Evolutionary conservation across 2,888 invertebrate genomes (phyloP).

Genomic region (Epicampocera succincta): DNA sequence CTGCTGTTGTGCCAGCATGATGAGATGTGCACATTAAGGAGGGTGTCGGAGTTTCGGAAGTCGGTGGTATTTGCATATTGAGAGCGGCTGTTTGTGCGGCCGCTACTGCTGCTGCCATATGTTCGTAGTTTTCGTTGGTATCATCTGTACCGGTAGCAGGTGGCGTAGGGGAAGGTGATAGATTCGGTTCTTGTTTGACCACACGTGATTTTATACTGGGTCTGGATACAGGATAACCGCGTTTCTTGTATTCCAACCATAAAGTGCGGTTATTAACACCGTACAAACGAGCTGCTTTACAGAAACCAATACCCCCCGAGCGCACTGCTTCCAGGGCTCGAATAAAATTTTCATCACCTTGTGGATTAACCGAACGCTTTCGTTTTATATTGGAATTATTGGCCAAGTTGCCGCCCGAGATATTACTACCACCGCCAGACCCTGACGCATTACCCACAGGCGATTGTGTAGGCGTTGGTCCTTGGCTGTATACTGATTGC

Average conservation of each 20-base stretch:
- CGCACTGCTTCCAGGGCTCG: slow-evolving; percentile 91
- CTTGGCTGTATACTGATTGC: slow-evolving; percentile 82
- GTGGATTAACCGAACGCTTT: slow-evolving; percentile 89
- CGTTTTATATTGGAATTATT: slow-evolving; percentile 83
- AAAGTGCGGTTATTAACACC: slow-evolving; percentile 92
- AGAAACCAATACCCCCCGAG: slow-evolving; percentile 92
- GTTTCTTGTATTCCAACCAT: slow-evolving; percentile 92
- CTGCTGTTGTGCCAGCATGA: slow-evolving; percentile 73
- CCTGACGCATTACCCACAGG: slow-evolving; percentile 79
- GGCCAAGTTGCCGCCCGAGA: slow-evolving; percentile 70
- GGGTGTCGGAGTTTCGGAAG: slow-evolving; percentile 83
- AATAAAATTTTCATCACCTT: slow-evolving; percentile 91
- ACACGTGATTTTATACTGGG: slow-evolving; percentile 90
- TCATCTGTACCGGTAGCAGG: slow-evolving; percentile 80
- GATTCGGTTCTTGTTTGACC: slow-evolving; percentile 85
- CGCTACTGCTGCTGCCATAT: slow-evolving; percentile 77
- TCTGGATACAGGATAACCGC: slow-evolving; percentile 90
- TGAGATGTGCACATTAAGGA: slow-evolving; percentile 85
- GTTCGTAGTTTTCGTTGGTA: slow-evolving; percentile 81
- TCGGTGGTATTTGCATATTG: slow-evolving; percentile 82
- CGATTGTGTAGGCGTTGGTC: slow-evolving; percentile 82
- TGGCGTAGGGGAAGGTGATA: slow-evolving; percentile 84
- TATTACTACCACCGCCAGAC: slow-evolving; percentile 74
- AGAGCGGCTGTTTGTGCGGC: slow-evolving; percentile 78
- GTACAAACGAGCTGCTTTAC: slow-evolving; percentile 91